Evolutionary conservation across 2,797 vertebrate species (phyloP).

Genomic region (Coluber constrictor): DNA sequence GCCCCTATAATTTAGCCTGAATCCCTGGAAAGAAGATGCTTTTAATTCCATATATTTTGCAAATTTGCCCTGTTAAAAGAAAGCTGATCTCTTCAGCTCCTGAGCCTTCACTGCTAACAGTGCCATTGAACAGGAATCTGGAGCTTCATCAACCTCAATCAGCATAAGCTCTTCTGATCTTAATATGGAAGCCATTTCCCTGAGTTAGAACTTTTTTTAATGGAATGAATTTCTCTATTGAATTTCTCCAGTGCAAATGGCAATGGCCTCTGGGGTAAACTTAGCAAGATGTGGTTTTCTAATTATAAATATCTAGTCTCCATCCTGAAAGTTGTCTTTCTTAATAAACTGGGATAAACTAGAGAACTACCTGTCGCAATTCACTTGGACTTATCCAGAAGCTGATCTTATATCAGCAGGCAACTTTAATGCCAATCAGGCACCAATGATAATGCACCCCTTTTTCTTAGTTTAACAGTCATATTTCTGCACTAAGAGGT

Average conservation of each 20-base stretch:
- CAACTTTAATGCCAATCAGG: not conserved
- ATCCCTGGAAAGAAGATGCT: not conserved
- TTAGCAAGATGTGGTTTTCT: not conserved
- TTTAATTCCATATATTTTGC: conserved; percentile 5
- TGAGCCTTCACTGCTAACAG: conserved; percentile 1
- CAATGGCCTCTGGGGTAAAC: not conserved
- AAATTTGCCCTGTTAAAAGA: conserved; percentile 23
- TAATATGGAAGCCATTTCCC: conserved; percentile 19
- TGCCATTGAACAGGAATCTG: conserved; percentile 19
- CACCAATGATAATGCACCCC: not conserved
- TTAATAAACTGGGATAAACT: not conserved
- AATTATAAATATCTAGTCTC: not conserved
- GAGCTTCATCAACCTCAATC: conserved; percentile 3
- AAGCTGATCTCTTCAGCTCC: conserved; percentile 37
- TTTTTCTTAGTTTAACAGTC: not conserved
- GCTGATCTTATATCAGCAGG: not conserved
- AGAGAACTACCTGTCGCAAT: not conserved
- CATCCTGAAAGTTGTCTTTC: not conserved
- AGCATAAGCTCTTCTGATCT: conserved; percentile 39
- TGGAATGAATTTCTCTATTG: not conserved
- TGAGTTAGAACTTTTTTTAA: conserved; percentile 32
- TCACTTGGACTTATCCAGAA: not conserved
- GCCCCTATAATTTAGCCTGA: not conserved
- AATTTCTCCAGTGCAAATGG: not conserved
- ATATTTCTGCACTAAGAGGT: not conserved